Percentiles rank a stretch among this genome's conserved stretches.
Conservation (phyloP, 2,888 invertebrate species). For the Tillus elongatus region DNA sequence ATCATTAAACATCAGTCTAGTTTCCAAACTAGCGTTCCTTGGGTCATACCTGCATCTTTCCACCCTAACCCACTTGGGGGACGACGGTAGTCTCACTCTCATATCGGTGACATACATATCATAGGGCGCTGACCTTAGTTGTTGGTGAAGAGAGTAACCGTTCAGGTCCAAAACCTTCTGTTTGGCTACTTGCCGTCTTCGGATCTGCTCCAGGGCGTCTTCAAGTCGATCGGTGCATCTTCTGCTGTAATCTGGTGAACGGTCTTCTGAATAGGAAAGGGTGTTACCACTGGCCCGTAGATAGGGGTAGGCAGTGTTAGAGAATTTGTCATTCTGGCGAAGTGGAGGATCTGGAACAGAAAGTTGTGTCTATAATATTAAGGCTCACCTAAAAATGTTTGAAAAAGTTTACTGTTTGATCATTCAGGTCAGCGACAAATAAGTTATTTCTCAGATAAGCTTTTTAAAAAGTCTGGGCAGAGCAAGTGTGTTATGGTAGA, state of each 20-base stretch:
- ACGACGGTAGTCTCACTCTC: constrained; percentile 57
- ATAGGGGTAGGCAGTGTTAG: constrained; percentile 35
- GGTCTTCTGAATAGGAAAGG: constrained; percentile 28
- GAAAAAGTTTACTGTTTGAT: no score
- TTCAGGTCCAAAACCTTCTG: constrained; percentile 46
- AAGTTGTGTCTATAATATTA: background rate
- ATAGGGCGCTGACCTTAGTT: constrained; percentile 52
- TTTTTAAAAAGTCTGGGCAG: no score
- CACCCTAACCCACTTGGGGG: constrained; percentile 59
- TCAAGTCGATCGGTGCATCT: constrained; percentile 59
- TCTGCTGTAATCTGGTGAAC: constrained; percentile 27
- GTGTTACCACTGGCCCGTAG: constrained; percentile 30
- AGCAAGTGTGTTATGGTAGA: no score
- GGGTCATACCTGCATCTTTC: constrained; percentile 71
- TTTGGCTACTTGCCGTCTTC: constrained; percentile 49
- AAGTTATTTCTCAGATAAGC: no score
- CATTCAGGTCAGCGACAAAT: no score
- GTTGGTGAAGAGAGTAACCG: constrained; percentile 57
- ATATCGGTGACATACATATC: constrained; percentile 64
- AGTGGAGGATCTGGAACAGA: constrained; percentile 28
- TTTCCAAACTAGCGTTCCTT: constrained; percentile 62
- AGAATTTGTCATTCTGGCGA: constrained; percentile 39
- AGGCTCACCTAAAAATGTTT: no score
- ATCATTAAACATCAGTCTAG: constrained; percentile 68
- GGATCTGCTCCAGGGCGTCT: constrained; percentile 56